phyloP scores from a whole-genome alignment of 1,140 invertebrate genomes.

The Marisa cornuarietis region DNA sequence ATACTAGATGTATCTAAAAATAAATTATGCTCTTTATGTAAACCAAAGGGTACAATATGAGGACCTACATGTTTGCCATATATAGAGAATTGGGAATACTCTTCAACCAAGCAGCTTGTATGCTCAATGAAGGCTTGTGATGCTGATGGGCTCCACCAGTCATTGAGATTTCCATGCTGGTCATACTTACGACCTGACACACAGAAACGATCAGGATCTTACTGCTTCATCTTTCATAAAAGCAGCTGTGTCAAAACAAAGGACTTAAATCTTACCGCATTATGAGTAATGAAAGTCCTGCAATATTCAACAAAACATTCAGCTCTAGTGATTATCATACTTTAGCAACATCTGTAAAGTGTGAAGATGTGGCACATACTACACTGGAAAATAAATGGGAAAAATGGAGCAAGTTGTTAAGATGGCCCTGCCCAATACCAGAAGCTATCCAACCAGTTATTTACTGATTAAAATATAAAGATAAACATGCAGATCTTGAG shows the following conservation, averaged over 20 bases:
- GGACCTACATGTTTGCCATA: constrained; percentile 46
- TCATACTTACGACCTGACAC: constrained; percentile 55
- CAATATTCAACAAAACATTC: not conserved
- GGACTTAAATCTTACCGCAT: not conserved
- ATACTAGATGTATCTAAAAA: too few relatives aligned
- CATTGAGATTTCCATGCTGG: constrained; percentile 56
- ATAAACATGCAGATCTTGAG: too few relatives aligned
- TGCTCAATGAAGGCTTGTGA: constrained; percentile 38
- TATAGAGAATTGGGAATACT: constrained; percentile 49
- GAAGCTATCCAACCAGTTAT: too few relatives aligned
- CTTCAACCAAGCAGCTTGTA: constrained; percentile 55
- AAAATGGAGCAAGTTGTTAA: too few relatives aligned
- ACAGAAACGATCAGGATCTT: not conserved
- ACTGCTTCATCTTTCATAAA: too few relatives aligned
- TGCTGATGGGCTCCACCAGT: constrained; percentile 65
- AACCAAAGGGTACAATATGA: too few relatives aligned
- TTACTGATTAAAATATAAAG: too few relatives aligned
- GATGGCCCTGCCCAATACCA: too few relatives aligned
- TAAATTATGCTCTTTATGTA: too few relatives aligned
- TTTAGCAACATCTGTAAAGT: too few relatives aligned
- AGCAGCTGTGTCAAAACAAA: not conserved
- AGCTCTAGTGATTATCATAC: not conserved
- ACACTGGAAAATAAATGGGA: too few relatives aligned
- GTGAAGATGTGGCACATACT: too few relatives aligned
- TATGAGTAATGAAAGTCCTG: constrained; percentile 4